Evolutionary conservation across 1,140 invertebrate species (phyloP).

Genomic region (Micrasema longulum): DNA sequence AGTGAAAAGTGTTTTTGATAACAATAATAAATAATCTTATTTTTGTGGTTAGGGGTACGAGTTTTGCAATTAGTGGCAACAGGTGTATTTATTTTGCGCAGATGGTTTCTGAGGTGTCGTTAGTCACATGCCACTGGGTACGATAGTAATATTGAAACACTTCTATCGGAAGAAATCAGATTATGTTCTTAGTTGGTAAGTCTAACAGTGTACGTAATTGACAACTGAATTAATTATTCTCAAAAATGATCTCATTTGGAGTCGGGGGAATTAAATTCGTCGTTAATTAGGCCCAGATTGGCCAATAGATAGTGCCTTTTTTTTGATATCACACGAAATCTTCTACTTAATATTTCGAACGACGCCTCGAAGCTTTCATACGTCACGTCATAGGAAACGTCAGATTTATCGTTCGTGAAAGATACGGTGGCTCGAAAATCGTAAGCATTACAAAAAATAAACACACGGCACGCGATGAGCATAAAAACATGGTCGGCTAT

Average conservation of each 20-base stretch:
- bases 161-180: slow-evolving; percentile 13
- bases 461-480: not conserved
- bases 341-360: slow-evolving; percentile 15
- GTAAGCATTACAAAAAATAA: slow-evolving; percentile 4
- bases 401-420: slow-evolving; percentile 39
- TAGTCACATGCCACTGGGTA: no score
- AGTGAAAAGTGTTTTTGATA: no score
- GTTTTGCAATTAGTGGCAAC: no score
- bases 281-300: slow-evolving; percentile 31
- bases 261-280: slow-evolving; percentile 21
- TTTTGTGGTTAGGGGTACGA: no score
- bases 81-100: not conserved
- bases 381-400: slow-evolving; percentile 37
- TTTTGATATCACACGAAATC: slow-evolving; percentile 5
- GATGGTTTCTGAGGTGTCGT: no score
- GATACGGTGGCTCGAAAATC: not conserved
- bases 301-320: slow-evolving; percentile 8
- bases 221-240: slow-evolving; percentile 31
- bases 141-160: not conserved
- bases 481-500: no score
- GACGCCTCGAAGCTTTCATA: slow-evolving; percentile 33
- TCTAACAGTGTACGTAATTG: slow-evolving; percentile 15
- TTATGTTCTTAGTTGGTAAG: not conserved
- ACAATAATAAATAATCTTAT: no score
- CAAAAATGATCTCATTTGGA: slow-evolving; percentile 26